phyloP scores from a whole-genome alignment of 2,888 invertebrate species.

The Iselma pallidipennis region DNA sequence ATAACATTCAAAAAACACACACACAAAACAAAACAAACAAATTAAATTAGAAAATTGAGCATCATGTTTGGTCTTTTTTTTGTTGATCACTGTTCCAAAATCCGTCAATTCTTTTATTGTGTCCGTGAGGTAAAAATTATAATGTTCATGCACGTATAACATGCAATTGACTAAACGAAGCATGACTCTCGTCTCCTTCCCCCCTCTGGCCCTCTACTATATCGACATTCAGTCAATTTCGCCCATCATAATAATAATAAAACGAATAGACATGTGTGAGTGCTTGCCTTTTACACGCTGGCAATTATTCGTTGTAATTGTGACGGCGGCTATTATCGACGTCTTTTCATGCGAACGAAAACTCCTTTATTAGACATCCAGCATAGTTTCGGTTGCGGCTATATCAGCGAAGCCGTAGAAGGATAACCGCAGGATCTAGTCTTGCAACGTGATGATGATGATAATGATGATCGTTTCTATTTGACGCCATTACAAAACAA shows the following conservation, averaged over 20 bases:
- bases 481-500: background rate
- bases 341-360: background rate
- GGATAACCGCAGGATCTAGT: conserved; percentile 3
- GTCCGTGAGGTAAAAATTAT: conserved; percentile 24
- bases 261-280: conserved; percentile 37
- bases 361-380: conserved; percentile 1
- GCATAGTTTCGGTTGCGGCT: conserved; percentile 1
- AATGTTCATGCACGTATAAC: conserved; percentile 27
- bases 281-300: conserved; percentile 33
- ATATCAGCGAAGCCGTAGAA: background rate
- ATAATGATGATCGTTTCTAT: conserved; percentile 2
- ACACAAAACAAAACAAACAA: no score
- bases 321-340: conserved; percentile 17
- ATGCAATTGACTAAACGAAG: conserved; percentile 30
- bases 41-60: background rate
- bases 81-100: background rate
- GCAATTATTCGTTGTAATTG: conserved; percentile 33
- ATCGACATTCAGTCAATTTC: conserved; percentile 32
- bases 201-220: conserved; percentile 8
- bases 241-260: conserved; percentile 31
- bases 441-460: conserved; percentile 4
- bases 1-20: no score
- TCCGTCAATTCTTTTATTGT: background rate
- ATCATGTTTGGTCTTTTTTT: background rate
- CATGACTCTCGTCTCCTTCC: conserved; percentile 30